These are phyloP conservation scores for Oryzias javanicus DNA, from an alignment of 2,113 vertebrate genomes.

Conservation along the genomic window DNA sequence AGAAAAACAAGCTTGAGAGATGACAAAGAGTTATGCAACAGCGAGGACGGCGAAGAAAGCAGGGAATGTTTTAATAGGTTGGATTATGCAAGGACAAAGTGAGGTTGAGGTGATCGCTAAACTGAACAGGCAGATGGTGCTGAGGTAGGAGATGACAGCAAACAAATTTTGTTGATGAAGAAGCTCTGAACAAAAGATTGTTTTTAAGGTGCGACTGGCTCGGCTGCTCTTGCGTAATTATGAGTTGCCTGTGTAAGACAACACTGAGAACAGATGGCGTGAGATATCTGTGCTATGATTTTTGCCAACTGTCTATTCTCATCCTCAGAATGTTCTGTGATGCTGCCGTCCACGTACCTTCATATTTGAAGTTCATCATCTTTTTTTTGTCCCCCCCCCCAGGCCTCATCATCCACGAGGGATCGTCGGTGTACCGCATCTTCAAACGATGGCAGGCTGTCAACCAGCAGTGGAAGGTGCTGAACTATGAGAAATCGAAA, in stretches of 20 bases:
- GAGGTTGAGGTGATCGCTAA: constrained; percentile 31
- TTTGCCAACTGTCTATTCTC: constrained; percentile 53
- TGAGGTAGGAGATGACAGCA: constrained; percentile 37
- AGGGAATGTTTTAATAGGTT: constrained; percentile 29
- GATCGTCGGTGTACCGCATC: constrained; percentile 91
- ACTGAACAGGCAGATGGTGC: constrained; percentile 43
- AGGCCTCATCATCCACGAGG: constrained; percentile 93
- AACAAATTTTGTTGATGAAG: constrained; percentile 29
- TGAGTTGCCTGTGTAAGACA: constrained; percentile 38
- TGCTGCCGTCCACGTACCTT: background rate
- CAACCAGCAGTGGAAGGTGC: constrained; percentile 94
- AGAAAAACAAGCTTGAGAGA: constrained; percentile 2
- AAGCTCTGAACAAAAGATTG: constrained; percentile 26
- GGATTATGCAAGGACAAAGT: constrained; percentile 50
- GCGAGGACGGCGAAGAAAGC: background rate
- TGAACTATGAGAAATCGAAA: constrained; percentile 93
- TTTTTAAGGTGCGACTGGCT: constrained; percentile 31
- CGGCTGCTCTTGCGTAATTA: constrained; percentile 31
- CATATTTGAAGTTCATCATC: constrained; percentile 10
- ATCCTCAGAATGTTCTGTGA: constrained; percentile 34
- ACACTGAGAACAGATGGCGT: constrained; percentile 61
- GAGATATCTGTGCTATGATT: constrained; percentile 47
- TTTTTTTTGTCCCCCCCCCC: constrained; percentile 10
- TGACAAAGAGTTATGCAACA: constrained; percentile 11
- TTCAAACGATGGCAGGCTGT: constrained; percentile 96